Conservation (phyloP, 2,113 vertebrate species). For the Urocolius indicus region DNA sequence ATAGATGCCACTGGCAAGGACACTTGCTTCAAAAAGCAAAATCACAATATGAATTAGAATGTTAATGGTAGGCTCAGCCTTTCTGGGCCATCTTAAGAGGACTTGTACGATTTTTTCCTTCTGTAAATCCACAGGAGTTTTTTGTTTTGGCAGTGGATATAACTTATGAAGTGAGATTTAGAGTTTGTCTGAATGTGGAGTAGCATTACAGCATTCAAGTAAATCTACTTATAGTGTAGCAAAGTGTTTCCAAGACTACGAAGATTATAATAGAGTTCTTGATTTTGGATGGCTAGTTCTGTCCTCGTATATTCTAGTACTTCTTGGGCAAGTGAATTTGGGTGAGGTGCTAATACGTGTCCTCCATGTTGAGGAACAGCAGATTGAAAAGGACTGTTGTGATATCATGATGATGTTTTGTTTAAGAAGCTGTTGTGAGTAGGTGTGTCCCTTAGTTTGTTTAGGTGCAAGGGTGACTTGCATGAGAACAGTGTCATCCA, state of each 20-base stretch:
- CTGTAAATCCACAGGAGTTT: not conserved
- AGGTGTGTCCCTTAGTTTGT: not conserved
- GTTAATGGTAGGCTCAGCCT: accelerated
- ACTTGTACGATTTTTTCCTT: not conserved
- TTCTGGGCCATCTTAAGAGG: not conserved
- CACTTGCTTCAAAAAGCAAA: not conserved
- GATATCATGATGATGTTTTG: not conserved
- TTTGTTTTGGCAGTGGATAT: not conserved
- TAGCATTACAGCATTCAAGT: not conserved
- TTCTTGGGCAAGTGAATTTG: not conserved
- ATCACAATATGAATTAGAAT: not conserved
- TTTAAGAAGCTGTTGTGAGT: not conserved
- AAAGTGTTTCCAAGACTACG: not conserved
- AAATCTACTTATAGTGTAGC: not conserved
- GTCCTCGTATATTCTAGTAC: not conserved
- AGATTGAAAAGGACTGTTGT: not conserved
- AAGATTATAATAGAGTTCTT: not conserved
- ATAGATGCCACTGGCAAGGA: not conserved
- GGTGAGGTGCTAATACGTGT: not conserved
- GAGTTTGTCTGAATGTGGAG: not conserved
- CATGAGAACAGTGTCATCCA: not conserved
- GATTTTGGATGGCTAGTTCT: not conserved
- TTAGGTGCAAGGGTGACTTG: not conserved
- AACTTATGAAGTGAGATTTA: not conserved
- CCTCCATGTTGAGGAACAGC: not conserved